Base-by-base conservation (phyloP, 2,888 invertebrate species). In the Dynastes hyllus region DNA sequence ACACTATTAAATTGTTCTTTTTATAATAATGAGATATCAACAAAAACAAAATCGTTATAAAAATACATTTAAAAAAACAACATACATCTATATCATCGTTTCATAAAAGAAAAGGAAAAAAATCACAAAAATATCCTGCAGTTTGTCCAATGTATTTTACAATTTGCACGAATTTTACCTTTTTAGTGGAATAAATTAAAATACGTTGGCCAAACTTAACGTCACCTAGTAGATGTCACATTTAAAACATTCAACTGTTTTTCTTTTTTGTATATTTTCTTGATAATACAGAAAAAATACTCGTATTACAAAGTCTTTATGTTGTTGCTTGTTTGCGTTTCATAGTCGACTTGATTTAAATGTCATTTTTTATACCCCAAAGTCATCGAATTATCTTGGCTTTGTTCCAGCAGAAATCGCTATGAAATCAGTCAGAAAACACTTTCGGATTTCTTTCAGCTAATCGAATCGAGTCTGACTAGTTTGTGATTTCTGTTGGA, bases 11-110 rank as follows among this genome's bases (percentile, higher is more conserved):
- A 55, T 55, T 22, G 6, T 11, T 45, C 9, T 45, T 22, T 22
- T 22, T 22, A 55, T 55, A 55, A 55, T 55, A 55, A 22, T 40
- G 65, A 65, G 65, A 65, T 65, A 65, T 65, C 37, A 65, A 65
- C 65, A 37, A 65, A 22, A 8, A 16, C n/a, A 55, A 55, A 55
- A 55, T 51, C 2, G 16, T n/a, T n/a, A 55, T n/a, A n/a, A 55
- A 55, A n/a, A 55, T 55, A 55, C 53, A 55, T 4, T n/a, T 55
- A 55, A 55, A 2, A 16, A 22, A 22, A 55, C 16, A 16, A 55
- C 13, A 53, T 53, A 16, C 53, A 53, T 53, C 13, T 53, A 53
- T 16, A 53, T n/a, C 16, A 16, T 53, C 32, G 32, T 5, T 32
- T 32, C 32, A 5, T 32, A 32, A 45, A 45, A 45, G 55, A 55